A percentile compares a stretch with the other conserved stretches of the same genome.
Conservation (phyloP, 2,113 vertebrate genomes). For the Cynocephalus volans region DNA sequence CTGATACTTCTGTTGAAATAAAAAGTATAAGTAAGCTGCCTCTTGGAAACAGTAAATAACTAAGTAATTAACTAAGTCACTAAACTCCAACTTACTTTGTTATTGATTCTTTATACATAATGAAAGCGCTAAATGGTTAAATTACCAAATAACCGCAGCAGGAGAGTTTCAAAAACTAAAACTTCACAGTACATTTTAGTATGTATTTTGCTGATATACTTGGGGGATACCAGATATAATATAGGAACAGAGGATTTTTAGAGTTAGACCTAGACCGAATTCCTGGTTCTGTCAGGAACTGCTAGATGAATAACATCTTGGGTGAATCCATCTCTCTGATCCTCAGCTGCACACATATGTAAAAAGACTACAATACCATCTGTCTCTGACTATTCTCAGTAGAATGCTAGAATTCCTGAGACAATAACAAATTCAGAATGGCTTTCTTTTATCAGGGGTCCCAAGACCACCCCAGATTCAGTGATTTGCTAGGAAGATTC, state of each 20-base stretch:
- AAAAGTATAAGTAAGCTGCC: background rate
- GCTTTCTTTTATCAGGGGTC: background rate
- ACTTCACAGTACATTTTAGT: background rate
- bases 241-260: background rate
- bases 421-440: constrained; percentile 41
- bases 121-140: constrained; percentile 38
- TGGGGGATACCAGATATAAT: background rate
- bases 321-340: background rate
- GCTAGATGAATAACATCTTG: background rate
- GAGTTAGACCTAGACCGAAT: background rate
- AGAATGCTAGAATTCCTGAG: background rate
- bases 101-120: constrained; percentile 66
- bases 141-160: background rate
- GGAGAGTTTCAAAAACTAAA: background rate
- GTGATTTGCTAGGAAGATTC: background rate
- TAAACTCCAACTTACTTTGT: constrained; percentile 64
- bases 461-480: background rate
- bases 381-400: constrained; percentile 30
- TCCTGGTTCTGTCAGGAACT: background rate
- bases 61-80: constrained; percentile 29
- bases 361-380: background rate
- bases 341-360: background rate
- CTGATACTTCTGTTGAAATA: background rate
- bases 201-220: background rate
- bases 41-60: background rate